These are phyloP conservation scores for Anagrus nilaparvatae DNA, from an alignment of 1,140 invertebrate species.

Conservation along the genomic window DNA sequence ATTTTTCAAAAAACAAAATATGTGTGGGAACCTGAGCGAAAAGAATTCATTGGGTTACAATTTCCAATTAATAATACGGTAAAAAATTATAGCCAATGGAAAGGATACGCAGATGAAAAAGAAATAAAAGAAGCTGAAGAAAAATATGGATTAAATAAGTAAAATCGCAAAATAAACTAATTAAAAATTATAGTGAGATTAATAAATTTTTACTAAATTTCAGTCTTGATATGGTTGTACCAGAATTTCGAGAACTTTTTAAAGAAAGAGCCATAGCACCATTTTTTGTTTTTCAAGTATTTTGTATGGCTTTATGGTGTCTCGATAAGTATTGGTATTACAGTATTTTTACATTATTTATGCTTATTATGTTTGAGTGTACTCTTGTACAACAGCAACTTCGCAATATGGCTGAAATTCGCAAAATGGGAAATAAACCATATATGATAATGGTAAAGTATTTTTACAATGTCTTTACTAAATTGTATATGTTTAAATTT, in stretches of 20 bases:
- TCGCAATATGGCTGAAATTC: conserved; percentile 96
- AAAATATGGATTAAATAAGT: conserved; percentile 84
- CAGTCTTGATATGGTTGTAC: conserved; percentile 82
- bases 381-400: conserved; percentile 97
- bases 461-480: background rate
- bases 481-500: background rate
- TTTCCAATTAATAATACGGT: conserved; percentile 71
- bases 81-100: conserved; percentile 71
- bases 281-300: conserved; percentile 90
- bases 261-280: conserved; percentile 96
- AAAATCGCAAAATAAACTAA: conserved; percentile 39
- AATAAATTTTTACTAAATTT: conserved; percentile 18
- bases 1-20: conserved; percentile 97
- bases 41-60: conserved; percentile 66
- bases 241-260: conserved; percentile 93
- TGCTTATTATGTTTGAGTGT: conserved; percentile 97
- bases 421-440: conserved; percentile 99
- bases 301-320: conserved; percentile 98
- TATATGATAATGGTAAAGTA: conserved; percentile 69
- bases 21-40: conserved; percentile 71
- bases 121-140: conserved; percentile 63
- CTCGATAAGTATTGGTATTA: conserved; percentile 98
- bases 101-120: conserved; percentile 76
- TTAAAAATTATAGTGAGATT: background rate
- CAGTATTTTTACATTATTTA: conserved; percentile 92